Evolutionary conservation across 1,140 invertebrate genomes (phyloP).

Genomic region (Drosophila kanapiae): DNA sequence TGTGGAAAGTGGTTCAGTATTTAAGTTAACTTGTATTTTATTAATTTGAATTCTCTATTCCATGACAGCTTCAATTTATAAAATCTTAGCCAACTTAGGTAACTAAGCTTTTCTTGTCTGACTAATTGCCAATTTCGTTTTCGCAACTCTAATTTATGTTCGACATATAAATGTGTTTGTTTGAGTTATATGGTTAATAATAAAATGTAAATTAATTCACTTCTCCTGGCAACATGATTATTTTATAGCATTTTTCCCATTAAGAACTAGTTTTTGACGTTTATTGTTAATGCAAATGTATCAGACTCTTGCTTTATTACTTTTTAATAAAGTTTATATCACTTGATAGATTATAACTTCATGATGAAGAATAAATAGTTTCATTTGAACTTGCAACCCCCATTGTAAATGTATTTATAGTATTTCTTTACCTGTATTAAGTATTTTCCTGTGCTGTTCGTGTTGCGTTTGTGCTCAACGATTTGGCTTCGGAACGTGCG

Average conservation of each 20-base stretch:
- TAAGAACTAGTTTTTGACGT: neutral
- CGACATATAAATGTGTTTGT: neutral
- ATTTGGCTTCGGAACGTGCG: constrained; percentile 44
- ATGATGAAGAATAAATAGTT: neutral
- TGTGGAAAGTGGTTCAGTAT: no score
- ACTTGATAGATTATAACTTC: neutral
- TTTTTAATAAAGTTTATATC: neutral
- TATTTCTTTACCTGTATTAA: neutral
- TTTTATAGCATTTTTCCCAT: neutral
- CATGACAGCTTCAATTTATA: no score
- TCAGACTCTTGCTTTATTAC: neutral
- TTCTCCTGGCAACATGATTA: neutral
- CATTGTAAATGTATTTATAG: neutral
- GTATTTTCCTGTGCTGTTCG: neutral
- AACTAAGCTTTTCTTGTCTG: no score
- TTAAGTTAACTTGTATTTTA: no score
- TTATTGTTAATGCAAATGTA: neutral
- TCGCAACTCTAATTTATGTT: neutral
- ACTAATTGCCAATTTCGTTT: no score
- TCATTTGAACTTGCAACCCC: neutral
- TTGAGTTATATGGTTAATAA: neutral
- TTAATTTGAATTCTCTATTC: no score
- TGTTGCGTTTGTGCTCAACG: constrained; percentile 20
- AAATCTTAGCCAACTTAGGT: no score
- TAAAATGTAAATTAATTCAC: constrained; percentile 6